These are phyloP conservation scores for Gallinago media DNA, from an alignment of 2,113 vertebrate species.

Conservation along the genomic window DNA sequence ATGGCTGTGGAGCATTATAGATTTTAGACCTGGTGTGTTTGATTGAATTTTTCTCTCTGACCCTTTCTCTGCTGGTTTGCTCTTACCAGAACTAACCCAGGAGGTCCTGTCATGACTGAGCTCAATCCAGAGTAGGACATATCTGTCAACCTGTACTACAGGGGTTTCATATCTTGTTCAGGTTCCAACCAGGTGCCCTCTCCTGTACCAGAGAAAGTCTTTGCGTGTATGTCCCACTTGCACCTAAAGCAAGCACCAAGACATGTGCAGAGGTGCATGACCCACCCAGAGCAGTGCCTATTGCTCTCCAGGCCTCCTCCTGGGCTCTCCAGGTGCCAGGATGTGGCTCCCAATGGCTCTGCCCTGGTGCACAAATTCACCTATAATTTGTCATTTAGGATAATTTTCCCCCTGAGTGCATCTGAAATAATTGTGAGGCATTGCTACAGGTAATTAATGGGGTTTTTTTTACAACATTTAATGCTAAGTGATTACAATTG, in stretches of 20 bases:
- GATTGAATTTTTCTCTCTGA: background rate
- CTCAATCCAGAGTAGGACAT: background rate
- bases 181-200: background rate
- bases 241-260: background rate
- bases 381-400: constrained; percentile 51
- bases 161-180: background rate
- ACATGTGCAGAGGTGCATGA: background rate
- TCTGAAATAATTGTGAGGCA: constrained; percentile 60
- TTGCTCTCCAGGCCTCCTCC: background rate
- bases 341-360: background rate
- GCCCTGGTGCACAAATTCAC: background rate
- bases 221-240: fast-evolving
- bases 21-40: background rate
- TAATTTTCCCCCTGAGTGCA: constrained; percentile 57
- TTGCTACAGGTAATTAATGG: constrained; percentile 49
- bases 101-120: background rate
- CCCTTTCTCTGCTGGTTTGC: background rate
- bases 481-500: constrained; percentile 39
- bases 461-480: constrained; percentile 1
- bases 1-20: background rate
- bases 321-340: background rate
- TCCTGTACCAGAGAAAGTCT: background rate
- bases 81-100: background rate
- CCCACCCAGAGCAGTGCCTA: background rate
- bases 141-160: background rate